A percentile compares a stretch with the other conserved stretches of the same genome.
Evolutionary conservation across 2,797 vertebrate genomes (phyloP).

Genomic region (Perdix hodgsoniae): DNA sequence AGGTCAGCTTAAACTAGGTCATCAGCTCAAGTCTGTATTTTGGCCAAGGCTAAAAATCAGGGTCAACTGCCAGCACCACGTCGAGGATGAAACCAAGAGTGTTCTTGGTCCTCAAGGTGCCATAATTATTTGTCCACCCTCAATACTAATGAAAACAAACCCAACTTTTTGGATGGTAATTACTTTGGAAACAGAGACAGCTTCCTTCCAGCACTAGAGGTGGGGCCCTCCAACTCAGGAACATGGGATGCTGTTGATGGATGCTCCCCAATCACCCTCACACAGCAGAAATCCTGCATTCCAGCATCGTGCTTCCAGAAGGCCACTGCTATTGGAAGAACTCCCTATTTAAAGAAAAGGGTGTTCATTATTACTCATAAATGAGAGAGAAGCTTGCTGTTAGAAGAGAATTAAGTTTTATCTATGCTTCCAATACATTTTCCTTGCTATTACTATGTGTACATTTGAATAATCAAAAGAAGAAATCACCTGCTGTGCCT

Average conservation of each 20-base stretch:
- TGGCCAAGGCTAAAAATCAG: neutral
- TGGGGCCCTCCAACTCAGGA: neutral
- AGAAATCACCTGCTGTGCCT: neutral
- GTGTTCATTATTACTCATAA: neutral
- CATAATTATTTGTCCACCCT: neutral
- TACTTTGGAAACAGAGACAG: neutral
- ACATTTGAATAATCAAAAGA: neutral
- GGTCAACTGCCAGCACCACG: neutral
- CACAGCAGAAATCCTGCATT: neutral
- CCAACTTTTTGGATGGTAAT: neutral
- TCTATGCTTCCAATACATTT: neutral
- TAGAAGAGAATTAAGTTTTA: neutral
- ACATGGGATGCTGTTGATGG: neutral
- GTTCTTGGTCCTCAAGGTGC: neutral
- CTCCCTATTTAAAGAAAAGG: neutral
- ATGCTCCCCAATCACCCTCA: rapidly evolving
- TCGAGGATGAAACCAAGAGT: neutral
- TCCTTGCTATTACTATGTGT: neutral
- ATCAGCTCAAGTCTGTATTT: neutral
- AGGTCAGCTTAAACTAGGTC: conserved; percentile 26
- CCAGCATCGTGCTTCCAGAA: neutral
- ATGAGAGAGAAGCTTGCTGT: neutral
- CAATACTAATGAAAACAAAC: neutral
- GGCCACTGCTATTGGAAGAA: rapidly evolving
- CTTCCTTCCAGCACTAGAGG: neutral